A percentile compares a stretch with the other conserved stretches of the same genome.
Conservation (phyloP, 1,140 invertebrate species). For the Medauroidea extradentata region DNA sequence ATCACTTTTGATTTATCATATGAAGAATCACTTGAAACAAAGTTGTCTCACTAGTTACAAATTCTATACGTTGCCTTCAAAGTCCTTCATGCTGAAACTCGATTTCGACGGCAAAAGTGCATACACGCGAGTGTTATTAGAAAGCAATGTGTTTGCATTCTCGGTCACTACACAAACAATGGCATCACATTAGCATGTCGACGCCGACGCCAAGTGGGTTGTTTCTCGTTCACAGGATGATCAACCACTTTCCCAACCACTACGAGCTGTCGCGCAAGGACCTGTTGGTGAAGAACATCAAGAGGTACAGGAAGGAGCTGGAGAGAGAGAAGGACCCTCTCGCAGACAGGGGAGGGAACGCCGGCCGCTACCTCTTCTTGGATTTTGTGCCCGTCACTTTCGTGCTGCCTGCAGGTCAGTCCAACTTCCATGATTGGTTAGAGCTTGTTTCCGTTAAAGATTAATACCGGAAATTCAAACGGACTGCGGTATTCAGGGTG, state of each 20-base stretch:
- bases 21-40: too few species aligned
- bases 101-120: too few species aligned
- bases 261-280: conserved; percentile 94
- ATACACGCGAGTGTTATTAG: neutral
- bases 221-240: conserved; percentile 52
- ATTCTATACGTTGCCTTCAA: too few species aligned
- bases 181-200: neutral
- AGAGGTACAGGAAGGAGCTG: conserved; percentile 85
- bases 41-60: too few species aligned
- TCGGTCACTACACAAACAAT: neutral
- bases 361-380: conserved; percentile 71
- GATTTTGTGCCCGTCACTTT: conserved; percentile 93
- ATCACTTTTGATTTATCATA: too few species aligned
- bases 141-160: neutral
- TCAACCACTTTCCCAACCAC: conserved; percentile 92
- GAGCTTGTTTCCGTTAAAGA: too few species aligned
- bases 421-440: too few species aligned
- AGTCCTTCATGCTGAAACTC: neutral
- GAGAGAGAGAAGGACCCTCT: conserved; percentile 84
- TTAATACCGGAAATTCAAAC: too few species aligned
- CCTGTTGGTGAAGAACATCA: conserved; percentile 92
- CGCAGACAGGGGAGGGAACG: conserved; percentile 71
- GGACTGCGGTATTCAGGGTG: too few species aligned
- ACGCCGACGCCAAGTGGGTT: neutral
- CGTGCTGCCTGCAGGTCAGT: conserved; percentile 74